A percentile compares a stretch with the other conserved stretches of the same genome.
Conservation (phyloP, 2,113 vertebrate genomes). For the Antechinus stuartii region DNA sequence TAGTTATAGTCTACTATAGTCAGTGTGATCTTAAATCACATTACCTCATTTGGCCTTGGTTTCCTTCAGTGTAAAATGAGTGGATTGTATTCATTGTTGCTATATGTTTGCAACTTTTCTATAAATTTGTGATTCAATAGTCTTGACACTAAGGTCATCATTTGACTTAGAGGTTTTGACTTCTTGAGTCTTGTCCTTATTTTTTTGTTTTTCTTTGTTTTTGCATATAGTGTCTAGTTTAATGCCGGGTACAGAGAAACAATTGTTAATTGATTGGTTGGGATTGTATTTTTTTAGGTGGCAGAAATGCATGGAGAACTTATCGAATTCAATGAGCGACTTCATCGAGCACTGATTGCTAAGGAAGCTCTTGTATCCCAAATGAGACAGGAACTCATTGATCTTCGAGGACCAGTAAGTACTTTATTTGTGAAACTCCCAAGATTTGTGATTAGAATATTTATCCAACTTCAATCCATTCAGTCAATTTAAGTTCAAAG, state of each 20-base stretch:
- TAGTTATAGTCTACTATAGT: too few relatives aligned
- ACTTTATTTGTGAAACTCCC: background rate
- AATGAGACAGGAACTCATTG: constrained; percentile 98
- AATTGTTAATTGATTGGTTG: background rate
- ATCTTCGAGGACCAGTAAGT: constrained; percentile 96
- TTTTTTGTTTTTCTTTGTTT: background rate
- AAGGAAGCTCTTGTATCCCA: constrained; percentile 97
- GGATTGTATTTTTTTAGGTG: constrained; percentile 87
- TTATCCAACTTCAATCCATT: background rate
- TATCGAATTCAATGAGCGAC: constrained; percentile 98
- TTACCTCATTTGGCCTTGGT: background rate
- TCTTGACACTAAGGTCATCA: background rate
- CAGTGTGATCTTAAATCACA: background rate
- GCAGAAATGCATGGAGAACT: constrained; percentile 99
- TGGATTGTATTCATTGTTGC: background rate
- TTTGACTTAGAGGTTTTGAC: background rate
- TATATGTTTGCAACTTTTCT: background rate
- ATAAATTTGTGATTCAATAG: background rate
- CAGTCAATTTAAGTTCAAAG: background rate
- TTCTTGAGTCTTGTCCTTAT: background rate
- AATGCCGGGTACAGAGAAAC: background rate
- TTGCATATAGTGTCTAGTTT: background rate
- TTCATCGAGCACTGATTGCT: constrained; percentile 95
- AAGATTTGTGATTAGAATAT: background rate
- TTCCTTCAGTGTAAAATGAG: background rate